Evolutionary conservation across 2,113 vertebrate genomes (phyloP).

Genomic region (Neodontobutis hainanensis): DNA sequence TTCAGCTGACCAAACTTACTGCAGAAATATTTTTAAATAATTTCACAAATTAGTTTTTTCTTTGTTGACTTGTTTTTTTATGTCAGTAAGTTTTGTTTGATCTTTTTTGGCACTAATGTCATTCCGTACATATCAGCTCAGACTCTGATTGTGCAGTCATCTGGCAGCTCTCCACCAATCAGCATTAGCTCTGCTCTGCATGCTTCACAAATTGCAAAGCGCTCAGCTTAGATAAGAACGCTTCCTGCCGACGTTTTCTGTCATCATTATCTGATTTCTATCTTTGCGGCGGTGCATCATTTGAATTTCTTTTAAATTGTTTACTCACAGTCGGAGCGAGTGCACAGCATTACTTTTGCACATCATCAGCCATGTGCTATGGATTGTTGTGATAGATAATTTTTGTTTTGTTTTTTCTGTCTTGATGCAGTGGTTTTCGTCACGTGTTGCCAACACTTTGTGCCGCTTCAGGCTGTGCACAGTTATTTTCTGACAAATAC

Average conservation of each 20-base stretch:
- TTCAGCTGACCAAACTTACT: too few relatives aligned
- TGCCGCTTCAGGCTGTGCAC: conserved; percentile 36
- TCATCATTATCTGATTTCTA: background rate
- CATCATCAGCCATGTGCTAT: background rate
- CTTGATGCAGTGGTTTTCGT: conserved; percentile 28
- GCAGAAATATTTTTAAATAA: too few relatives aligned
- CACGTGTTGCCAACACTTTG: conserved; percentile 18
- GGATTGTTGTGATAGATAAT: background rate
- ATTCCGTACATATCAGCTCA: conserved; percentile 24
- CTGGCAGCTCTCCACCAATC: conserved; percentile 60
- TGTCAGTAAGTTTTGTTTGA: background rate
- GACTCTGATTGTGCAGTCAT: conserved; percentile 56
- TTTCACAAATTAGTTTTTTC: too few relatives aligned
- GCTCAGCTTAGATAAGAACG: background rate
- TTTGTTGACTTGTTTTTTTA: background rate
- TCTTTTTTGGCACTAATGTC: background rate
- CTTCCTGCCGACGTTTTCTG: conserved; percentile 10
- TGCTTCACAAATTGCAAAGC: conserved; percentile 25
- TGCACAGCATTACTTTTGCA: background rate
- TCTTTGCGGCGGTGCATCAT: background rate
- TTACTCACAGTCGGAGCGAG: conserved; percentile 12
- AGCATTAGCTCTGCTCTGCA: conserved; percentile 26
- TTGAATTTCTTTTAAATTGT: conserved; percentile 20
- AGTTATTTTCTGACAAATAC: conserved; percentile 41
- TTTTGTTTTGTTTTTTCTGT: conserved; percentile 16